These are phyloP conservation scores for Gambelia wislizenii DNA, from an alignment of 2,797 vertebrate genomes.

Conservation along the genomic window DNA sequence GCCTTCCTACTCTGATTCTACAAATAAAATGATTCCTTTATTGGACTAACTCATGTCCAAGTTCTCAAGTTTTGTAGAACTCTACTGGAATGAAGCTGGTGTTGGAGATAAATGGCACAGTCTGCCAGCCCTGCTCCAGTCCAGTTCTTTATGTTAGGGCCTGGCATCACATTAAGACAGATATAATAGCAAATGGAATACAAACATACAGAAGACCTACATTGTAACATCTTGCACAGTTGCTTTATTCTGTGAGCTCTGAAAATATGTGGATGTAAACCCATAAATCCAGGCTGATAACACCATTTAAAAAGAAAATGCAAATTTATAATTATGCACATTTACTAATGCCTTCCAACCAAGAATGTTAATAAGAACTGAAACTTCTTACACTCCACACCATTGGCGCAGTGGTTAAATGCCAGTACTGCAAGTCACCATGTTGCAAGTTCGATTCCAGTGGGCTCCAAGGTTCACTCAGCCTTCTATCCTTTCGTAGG, in stretches of 20 bases:
- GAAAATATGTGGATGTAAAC: slow-evolving; percentile 51
- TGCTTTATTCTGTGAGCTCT: slow-evolving; percentile 55
- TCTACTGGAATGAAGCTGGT: not conserved
- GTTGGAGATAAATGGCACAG: not conserved
- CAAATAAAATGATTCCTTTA: not conserved
- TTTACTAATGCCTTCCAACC: slow-evolving; percentile 46
- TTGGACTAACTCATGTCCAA: not conserved
- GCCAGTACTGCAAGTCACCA: too few relatives aligned
- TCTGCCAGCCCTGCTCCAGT: not conserved
- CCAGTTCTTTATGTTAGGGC: not conserved
- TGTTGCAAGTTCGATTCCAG: too few relatives aligned
- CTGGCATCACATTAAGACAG: not conserved
- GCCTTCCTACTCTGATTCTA: not conserved
- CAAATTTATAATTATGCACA: not conserved
- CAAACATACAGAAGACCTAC: not conserved
- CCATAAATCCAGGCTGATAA: slow-evolving; percentile 33
- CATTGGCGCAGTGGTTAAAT: too few relatives aligned
- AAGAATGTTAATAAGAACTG: slow-evolving; percentile 66
- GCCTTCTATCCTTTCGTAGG: too few relatives aligned
- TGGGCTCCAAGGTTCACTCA: too few relatives aligned
- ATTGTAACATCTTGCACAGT: slow-evolving; percentile 32
- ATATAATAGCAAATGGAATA: not conserved
- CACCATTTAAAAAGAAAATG: slow-evolving; percentile 21
- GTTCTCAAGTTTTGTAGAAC: not conserved
- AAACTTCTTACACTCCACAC: too few relatives aligned